phyloP scores from a whole-genome alignment of 2,888 invertebrate species.

The Coronaproctus castanopsis region DNA sequence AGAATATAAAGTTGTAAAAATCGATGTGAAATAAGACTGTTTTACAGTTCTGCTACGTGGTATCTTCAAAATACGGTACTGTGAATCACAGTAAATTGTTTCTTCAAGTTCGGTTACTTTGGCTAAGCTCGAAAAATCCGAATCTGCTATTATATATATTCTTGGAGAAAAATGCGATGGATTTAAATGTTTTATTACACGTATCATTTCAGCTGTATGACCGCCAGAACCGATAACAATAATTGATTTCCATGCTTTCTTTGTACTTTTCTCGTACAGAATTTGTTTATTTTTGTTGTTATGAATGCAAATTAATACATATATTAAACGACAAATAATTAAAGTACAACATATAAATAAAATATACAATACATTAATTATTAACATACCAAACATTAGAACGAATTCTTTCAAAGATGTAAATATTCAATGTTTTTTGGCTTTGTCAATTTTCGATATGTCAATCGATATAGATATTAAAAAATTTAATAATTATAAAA shows the following conservation, averaged over 20 bases:
- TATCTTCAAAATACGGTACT: constrained; percentile 37
- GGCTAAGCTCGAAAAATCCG: constrained; percentile 50
- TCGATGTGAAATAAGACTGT: constrained; percentile 60
- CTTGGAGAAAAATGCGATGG: constrained; percentile 46
- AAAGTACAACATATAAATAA: too few species aligned
- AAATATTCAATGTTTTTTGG: too few species aligned
- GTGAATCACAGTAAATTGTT: constrained; percentile 25
- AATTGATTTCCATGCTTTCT: constrained; percentile 27
- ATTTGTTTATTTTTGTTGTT: not conserved
- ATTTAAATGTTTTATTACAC: constrained; percentile 42
- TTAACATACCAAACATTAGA: too few species aligned
- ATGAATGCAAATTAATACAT: not conserved
- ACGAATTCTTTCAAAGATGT: too few species aligned
- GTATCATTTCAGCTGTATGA: constrained; percentile 86
- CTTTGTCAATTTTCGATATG: too few species aligned
- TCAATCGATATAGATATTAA: too few species aligned
- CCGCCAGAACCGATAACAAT: constrained; percentile 64
- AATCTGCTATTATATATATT: constrained; percentile 54
- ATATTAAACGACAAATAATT: not conserved
- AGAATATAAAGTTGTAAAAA: constrained; percentile 57
- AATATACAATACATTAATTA: too few species aligned
- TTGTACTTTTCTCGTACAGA: not conserved
- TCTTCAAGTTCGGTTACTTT: constrained; percentile 36
- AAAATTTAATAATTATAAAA: too few species aligned
- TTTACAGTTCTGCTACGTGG: constrained; percentile 71